phyloP scores from a whole-genome alignment of 2,113 vertebrate species.

The Tonatia bakeri region DNA sequence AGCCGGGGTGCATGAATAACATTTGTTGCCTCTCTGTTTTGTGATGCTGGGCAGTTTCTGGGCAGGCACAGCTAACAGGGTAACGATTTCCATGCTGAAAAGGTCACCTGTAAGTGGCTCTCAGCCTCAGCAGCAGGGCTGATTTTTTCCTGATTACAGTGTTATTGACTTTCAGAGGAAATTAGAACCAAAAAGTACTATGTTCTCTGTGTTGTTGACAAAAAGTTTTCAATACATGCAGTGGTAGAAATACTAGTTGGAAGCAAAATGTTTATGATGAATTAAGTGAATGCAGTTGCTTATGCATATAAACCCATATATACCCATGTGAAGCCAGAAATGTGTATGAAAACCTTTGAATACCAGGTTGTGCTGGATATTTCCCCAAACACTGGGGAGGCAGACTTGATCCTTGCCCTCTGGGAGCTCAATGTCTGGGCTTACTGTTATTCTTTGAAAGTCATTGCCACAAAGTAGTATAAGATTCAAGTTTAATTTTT shows the following conservation, averaged over 20 bases:
- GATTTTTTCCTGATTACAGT: constrained; percentile 30
- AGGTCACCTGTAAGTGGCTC: constrained; percentile 36
- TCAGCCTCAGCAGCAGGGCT: neutral
- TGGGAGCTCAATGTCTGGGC: neutral
- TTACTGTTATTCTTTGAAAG: neutral
- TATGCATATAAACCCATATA: neutral
- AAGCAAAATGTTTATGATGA: neutral
- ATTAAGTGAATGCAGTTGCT: neutral
- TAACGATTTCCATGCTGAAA: constrained; percentile 37
- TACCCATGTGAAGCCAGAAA: neutral
- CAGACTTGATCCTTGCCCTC: neutral
- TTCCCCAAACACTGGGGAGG: neutral
- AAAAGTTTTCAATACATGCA: neutral
- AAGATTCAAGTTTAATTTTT: neutral
- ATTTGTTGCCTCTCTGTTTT: neutral
- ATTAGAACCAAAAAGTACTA: constrained; percentile 13
- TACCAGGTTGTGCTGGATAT: neutral
- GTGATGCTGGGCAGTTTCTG: neutral
- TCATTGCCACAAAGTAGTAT: neutral
- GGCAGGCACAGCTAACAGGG: neutral
- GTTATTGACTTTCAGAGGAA: constrained; percentile 42
- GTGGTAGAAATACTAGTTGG: neutral
- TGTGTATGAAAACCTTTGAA: neutral
- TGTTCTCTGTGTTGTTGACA: neutral
- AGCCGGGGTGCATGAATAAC: neutral